Conservation (phyloP, 2,797 vertebrate genomes). For the Hippoglossus hippoglossus region DNA sequence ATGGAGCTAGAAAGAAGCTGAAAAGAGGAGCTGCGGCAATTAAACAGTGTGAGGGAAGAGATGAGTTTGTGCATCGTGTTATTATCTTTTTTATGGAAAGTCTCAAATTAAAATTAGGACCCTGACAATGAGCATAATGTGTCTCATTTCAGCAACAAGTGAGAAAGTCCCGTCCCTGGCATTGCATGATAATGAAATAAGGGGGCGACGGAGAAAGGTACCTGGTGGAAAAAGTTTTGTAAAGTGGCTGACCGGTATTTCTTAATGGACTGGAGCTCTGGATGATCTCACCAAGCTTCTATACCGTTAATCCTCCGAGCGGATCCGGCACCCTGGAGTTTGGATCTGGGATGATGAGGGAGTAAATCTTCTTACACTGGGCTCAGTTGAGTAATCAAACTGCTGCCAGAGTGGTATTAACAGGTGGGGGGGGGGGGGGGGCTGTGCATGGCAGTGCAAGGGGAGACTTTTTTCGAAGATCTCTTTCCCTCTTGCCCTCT, state of each 20-base stretch:
- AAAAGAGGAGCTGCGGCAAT: no score
- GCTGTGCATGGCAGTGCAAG: neutral
- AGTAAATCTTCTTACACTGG: conserved; percentile 50
- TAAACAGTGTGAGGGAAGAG: no score
- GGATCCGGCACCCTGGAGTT: conserved; percentile 31
- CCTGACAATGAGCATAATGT: no score
- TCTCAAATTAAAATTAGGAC: no score
- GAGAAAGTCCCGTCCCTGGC: neutral
- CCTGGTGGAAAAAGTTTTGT: neutral
- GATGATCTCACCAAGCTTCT: conserved; percentile 22
- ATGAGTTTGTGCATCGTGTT: no score
- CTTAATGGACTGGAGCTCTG: neutral
- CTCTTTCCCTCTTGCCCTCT: no score
- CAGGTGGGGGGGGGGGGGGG: neutral
- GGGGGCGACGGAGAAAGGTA: neutral
- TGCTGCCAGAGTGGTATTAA: conserved; percentile 27
- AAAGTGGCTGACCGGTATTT: neutral
- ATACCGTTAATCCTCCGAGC: conserved; percentile 9
- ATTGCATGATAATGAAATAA: neutral
- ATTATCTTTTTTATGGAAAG: no score
- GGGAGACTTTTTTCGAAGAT: neutral
- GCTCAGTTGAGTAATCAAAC: conserved; percentile 62
- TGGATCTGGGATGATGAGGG: conserved; percentile 61
- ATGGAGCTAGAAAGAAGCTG: no score
- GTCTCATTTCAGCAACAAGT: neutral